Evolutionary conservation across 2,797 vertebrate species (phyloP).

Genomic region (Syndactyla subalaris): DNA sequence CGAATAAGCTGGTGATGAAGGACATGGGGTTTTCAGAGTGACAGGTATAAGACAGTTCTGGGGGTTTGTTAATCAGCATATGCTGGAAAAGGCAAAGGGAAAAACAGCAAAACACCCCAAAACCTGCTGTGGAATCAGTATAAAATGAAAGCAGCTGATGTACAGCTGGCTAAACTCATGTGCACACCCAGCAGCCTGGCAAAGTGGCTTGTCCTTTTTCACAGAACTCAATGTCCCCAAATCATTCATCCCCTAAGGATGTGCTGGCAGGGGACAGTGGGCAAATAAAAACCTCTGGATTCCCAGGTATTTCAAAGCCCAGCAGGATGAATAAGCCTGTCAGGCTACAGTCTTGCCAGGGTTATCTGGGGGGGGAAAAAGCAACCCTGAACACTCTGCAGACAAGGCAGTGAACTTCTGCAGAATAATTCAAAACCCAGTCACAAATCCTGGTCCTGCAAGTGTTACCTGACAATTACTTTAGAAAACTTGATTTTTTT

Average conservation of each 20-base stretch:
- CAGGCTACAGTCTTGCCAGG: not conserved
- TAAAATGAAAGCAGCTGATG: not conserved
- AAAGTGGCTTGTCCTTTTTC: not conserved
- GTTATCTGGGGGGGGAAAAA: not conserved
- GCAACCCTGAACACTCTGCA: accelerated
- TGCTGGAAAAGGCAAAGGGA: not conserved
- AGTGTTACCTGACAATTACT: not conserved
- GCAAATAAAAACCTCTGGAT: not conserved
- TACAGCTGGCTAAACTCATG: not conserved
- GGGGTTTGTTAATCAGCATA: not conserved
- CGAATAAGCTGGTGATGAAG: not conserved
- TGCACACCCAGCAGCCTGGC: not conserved
- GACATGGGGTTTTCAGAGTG: accelerated
- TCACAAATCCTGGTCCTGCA: not conserved
- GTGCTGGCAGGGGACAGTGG: not conserved
- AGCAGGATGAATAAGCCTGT: not conserved
- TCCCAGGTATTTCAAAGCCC: not conserved
- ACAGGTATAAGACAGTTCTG: not conserved
- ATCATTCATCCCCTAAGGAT: not conserved
- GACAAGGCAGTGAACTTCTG: not conserved
- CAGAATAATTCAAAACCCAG: not conserved
- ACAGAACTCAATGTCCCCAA: not conserved
- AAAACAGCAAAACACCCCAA: not conserved
- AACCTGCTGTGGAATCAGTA: not conserved
- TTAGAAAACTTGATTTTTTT: not conserved